Evolutionary conservation across 2,113 vertebrate genomes (phyloP), one percentile per base, ranked within the genome.

Genomic region (Phalacrocorax pelagicus): DNA sequence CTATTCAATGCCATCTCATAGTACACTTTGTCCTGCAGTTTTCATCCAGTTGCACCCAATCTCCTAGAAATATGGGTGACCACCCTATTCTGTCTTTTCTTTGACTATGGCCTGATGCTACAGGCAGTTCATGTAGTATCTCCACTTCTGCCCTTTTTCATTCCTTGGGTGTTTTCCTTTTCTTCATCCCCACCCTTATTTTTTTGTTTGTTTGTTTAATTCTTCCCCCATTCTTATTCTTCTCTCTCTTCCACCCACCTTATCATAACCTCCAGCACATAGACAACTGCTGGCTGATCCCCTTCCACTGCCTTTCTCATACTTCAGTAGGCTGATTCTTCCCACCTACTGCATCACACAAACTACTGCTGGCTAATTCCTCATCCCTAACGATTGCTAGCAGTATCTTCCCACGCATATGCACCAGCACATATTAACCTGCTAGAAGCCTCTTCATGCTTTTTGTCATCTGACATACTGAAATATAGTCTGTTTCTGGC

Each of bases 351-450:
- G 38, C 57, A 79, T 57, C 91, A 66, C 55, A 94, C 59, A 80
- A 94, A 70, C 88, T 55, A 34, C 69, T 69, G 65, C 73, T 91
- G 91, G 84, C 77, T 92, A 92, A 96, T 87, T 72, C 70, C 52
- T 91, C 36, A 1, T 52, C 78, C 72, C 34, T 87, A 79, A 79
- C 1, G 0, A 89, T 14, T 91, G 81, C 27, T 52, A 63, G n/a
- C 55, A 85, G 65, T 36, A 40, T 36, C 86, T 92, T 95, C 87
- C 93, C 73, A 82, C 36, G 0, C 57, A 49, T 30, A 62, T 15
- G 32, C 59, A 95, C 86, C 1, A 7, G 15, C 49, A 74, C 20
- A 58, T 36, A 74, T 87, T 94, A 77, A 91, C 89, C 93, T 96
- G 47, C 84, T 87, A 49, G 69, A 81, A 89, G 19, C 11, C 34